Percentiles rank a stretch among this genome's conserved stretches.
Conservation (phyloP, 2,888 invertebrate species). For the Cataglyphis livida region DNA sequence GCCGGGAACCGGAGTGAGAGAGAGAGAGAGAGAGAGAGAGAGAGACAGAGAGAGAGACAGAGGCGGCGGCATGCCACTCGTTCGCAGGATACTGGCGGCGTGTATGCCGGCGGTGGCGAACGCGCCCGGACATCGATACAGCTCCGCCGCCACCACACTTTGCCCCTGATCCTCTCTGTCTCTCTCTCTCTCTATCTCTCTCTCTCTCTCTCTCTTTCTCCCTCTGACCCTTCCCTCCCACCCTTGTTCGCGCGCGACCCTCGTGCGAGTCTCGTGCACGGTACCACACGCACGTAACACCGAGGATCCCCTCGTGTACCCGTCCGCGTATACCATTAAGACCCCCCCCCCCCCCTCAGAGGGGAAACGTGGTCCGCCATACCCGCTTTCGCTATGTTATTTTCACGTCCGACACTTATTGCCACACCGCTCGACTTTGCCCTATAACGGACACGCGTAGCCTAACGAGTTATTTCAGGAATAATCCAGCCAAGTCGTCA, state of each 20-base stretch:
- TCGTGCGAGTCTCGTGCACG: constrained; percentile 61
- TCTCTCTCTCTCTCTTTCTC: constrained; percentile 61
- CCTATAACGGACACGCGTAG: neutral
- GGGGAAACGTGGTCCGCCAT: constrained; percentile 58
- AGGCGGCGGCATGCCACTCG: constrained; percentile 65
- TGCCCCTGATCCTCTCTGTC: constrained; percentile 76
- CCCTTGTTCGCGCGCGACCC: constrained; percentile 55
- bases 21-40: constrained; percentile 29
- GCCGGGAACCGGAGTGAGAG: constrained; percentile 7
- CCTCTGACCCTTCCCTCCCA: constrained; percentile 67
- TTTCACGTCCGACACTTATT: constrained; percentile 48
- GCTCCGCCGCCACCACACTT: constrained; percentile 77
- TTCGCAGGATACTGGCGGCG: constrained; percentile 73
- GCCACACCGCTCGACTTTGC: neutral
- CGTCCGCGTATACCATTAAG: constrained; percentile 64
- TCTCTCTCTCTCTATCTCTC: constrained; percentile 25
- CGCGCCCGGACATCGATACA: constrained; percentile 83
- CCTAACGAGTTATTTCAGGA: constrained; percentile 19
- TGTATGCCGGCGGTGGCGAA: constrained; percentile 78
- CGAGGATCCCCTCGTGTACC: constrained; percentile 46
- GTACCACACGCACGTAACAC: constrained; percentile 47
- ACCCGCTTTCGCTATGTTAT: neutral
- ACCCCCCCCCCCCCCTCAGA: constrained; percentile 35
- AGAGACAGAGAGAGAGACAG: constrained; percentile 19
- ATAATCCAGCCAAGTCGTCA: constrained; percentile 21